These are phyloP conservation scores for Amblyjoppa fuscipennis DNA, from an alignment of 2,888 invertebrate species.

Conservation along the genomic window DNA sequence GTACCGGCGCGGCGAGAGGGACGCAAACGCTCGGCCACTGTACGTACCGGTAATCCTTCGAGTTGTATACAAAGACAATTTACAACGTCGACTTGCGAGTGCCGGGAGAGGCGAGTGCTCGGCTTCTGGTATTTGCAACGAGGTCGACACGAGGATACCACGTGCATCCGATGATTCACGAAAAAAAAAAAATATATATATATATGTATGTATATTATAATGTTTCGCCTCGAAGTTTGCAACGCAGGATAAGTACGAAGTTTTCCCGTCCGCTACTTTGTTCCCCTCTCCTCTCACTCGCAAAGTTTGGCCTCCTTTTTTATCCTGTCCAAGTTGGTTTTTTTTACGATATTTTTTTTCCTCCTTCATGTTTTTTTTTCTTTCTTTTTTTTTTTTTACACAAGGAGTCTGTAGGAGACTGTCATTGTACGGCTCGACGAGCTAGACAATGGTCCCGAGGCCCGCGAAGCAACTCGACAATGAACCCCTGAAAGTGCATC, in stretches of 20 bases:
- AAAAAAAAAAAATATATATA: slow-evolving; percentile 10
- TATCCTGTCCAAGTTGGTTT: slow-evolving; percentile 12
- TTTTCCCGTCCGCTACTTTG: slow-evolving; percentile 7
- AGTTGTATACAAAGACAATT: slow-evolving; percentile 44
- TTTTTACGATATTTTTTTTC: neutral
- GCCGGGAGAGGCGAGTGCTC: slow-evolving; percentile 8
- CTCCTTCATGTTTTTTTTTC: neutral
- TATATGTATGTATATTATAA: neutral
- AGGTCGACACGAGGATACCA: slow-evolving; percentile 59
- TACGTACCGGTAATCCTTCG: slow-evolving; percentile 43
- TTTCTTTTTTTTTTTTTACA: neutral
- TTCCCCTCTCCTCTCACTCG: neutral
- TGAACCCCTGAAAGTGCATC: slow-evolving; percentile 62
- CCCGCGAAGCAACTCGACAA: slow-evolving; percentile 50
- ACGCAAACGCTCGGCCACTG: neutral
- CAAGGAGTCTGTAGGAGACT: neutral
- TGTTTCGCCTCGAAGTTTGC: neutral
- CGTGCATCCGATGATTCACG: slow-evolving; percentile 62
- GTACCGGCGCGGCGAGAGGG: neutral
- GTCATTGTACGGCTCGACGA: slow-evolving; percentile 7
- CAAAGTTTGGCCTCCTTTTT: neutral
- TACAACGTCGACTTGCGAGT: slow-evolving; percentile 26
- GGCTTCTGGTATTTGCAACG: slow-evolving; percentile 45
- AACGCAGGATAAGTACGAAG: neutral
- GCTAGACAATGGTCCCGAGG: slow-evolving; percentile 35